Conservation (phyloP, 2,888 invertebrate species). For the Mimas tiliae region DNA sequence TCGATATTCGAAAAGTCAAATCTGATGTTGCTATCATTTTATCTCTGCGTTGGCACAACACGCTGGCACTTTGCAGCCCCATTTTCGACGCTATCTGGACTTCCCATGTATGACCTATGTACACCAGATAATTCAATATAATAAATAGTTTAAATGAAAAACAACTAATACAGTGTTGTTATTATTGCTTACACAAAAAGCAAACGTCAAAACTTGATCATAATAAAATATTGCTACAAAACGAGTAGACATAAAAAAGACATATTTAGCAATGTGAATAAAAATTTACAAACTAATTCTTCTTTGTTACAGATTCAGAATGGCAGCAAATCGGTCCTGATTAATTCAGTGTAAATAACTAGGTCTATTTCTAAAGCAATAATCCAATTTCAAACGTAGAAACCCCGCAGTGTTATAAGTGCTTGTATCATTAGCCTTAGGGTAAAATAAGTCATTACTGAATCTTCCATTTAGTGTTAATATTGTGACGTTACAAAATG, state of each 20-base stretch:
- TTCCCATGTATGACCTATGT: no score
- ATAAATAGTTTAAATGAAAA: no score
- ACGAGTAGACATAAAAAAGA: no score
- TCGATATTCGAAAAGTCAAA: no score
- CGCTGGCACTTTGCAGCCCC: background rate
- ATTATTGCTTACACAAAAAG: no score
- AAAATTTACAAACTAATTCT: constrained; percentile 9
- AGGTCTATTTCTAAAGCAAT: constrained; percentile 79
- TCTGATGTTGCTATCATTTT: background rate
- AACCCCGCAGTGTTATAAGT: constrained; percentile 74
- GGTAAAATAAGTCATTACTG: constrained; percentile 42
- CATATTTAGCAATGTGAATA: background rate
- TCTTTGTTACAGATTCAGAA: constrained; percentile 67
- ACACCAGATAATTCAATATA: no score
- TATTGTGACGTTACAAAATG: constrained; percentile 47
- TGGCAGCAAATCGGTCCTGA: constrained; percentile 33
- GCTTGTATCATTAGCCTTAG: constrained; percentile 47
- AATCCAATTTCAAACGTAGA: constrained; percentile 61
- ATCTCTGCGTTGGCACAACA: no score
- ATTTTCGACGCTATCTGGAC: background rate
- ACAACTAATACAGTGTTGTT: no score
- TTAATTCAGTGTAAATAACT: constrained; percentile 52
- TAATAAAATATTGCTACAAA: no score
- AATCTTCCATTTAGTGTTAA: constrained; percentile 67
- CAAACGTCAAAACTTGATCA: no score